Conservation (phyloP, 2,797 vertebrate species). For the Poecilia picta region DNA sequence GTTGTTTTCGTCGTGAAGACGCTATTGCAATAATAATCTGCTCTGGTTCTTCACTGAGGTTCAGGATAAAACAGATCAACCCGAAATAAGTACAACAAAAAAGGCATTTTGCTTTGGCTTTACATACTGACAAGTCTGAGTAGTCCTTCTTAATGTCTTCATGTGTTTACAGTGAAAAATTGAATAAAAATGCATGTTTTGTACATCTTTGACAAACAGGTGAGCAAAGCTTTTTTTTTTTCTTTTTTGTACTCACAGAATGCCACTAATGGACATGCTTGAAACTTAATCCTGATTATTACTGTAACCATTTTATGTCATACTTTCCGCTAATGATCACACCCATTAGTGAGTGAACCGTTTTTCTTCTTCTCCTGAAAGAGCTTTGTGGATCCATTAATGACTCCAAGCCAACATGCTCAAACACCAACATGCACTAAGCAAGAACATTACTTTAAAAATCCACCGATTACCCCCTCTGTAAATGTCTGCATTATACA, state of each 20-base stretch:
- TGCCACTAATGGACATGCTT: background rate
- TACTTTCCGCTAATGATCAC: background rate
- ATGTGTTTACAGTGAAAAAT: background rate
- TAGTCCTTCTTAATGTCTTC: background rate
- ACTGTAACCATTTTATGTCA: background rate
- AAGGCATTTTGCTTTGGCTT: background rate
- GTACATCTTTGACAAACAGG: background rate
- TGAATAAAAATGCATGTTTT: background rate
- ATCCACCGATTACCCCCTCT: background rate
- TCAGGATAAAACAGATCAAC: background rate
- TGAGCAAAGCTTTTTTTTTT: background rate
- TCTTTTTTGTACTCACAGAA: background rate
- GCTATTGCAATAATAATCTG: background rate
- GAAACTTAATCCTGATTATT: background rate
- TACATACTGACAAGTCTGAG: background rate
- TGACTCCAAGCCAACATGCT: background rate
- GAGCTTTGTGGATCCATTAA: background rate
- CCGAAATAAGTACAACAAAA: background rate
- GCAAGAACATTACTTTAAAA: background rate
- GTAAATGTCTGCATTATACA: background rate
- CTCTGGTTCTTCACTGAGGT: constrained; percentile 4
- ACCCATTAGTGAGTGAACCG: background rate
- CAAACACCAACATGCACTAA: background rate
- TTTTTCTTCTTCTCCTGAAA: background rate
- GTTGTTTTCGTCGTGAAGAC: background rate